Evolutionary conservation across 2,888 invertebrate genomes (phyloP).

Genomic region (Orthosia incerta): DNA sequence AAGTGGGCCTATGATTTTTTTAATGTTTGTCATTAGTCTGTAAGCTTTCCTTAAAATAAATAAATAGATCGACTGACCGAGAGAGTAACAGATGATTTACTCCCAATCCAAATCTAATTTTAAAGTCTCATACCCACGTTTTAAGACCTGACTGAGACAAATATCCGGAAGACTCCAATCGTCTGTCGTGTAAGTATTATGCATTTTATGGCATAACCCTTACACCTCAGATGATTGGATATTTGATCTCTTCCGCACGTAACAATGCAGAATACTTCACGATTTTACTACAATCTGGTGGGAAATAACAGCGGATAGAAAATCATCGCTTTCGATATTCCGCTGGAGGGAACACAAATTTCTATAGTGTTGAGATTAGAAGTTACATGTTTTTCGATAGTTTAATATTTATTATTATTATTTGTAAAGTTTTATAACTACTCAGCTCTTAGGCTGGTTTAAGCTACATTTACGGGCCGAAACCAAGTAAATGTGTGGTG

Average conservation of each 20-base stretch:
- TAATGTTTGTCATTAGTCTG: no score
- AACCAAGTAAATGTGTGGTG: no score
- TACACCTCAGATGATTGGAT: constrained; percentile 16
- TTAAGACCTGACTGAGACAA: not conserved
- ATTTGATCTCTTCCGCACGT: constrained; percentile 46
- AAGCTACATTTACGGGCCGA: no score
- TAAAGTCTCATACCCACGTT: not conserved
- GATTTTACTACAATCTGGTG: constrained; percentile 53
- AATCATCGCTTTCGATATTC: constrained; percentile 51
- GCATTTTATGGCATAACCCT: constrained; percentile 10
- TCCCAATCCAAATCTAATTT: not conserved
- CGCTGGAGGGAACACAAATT: constrained; percentile 8
- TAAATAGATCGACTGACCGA: no score
- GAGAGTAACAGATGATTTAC: not conserved
- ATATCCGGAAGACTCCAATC: constrained; percentile 31
- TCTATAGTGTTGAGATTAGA: constrained; percentile 1
- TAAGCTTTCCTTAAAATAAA: no score
- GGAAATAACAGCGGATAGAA: constrained; percentile 58
- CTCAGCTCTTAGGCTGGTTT: no score
- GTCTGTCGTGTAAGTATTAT: no score
- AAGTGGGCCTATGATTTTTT: no score
- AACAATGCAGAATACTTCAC: constrained; percentile 26
- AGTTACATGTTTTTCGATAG: not conserved
- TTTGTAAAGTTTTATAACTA: no score
- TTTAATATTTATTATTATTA: no score